These are phyloP conservation scores for Odontocerum albicorne DNA, from an alignment of 2,888 invertebrate genomes.

Conservation along the genomic window DNA sequence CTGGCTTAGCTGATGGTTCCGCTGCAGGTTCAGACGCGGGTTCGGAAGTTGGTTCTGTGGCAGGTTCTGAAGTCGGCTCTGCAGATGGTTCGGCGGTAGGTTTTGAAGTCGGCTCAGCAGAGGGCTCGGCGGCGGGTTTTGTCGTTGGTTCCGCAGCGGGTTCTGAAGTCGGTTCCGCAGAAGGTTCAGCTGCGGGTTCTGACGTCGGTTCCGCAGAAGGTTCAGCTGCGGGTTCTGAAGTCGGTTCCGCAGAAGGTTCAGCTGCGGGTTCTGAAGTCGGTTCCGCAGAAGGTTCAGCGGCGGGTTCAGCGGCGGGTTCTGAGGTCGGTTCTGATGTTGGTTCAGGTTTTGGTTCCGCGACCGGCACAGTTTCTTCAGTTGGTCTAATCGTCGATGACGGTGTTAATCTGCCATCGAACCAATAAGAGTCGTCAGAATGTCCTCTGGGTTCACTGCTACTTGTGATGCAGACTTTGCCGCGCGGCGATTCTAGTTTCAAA, in stretches of 20 bases:
- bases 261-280: conserved; percentile 38
- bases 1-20: conserved; percentile 38
- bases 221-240: conserved; percentile 25
- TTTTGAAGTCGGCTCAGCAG: conserved; percentile 26
- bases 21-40: conserved; percentile 37
- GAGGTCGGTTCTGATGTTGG: conserved; percentile 19
- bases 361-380: conserved; percentile 37
- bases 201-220: conserved; percentile 37
- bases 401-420: no score
- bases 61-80: conserved; percentile 39
- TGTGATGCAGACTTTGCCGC: conserved; percentile 51
- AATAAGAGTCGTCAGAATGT: no score
- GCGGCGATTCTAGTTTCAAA: conserved; percentile 47
- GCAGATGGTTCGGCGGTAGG: conserved; percentile 36
- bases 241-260: conserved; percentile 31
- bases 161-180: conserved; percentile 39
- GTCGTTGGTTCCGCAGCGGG: conserved; percentile 39
- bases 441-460: conserved; percentile 37
- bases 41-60: conserved; percentile 40
- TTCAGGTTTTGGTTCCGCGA: conserved; percentile 31
- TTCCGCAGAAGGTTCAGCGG: conserved; percentile 40
- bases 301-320: conserved; percentile 38
- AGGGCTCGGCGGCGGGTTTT: conserved; percentile 40
- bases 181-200: conserved; percentile 38
- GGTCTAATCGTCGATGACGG: conserved; percentile 38